Evolutionary conservation across 2,888 invertebrate genomes (phyloP).

Genomic region (Hedya salicella): DNA sequence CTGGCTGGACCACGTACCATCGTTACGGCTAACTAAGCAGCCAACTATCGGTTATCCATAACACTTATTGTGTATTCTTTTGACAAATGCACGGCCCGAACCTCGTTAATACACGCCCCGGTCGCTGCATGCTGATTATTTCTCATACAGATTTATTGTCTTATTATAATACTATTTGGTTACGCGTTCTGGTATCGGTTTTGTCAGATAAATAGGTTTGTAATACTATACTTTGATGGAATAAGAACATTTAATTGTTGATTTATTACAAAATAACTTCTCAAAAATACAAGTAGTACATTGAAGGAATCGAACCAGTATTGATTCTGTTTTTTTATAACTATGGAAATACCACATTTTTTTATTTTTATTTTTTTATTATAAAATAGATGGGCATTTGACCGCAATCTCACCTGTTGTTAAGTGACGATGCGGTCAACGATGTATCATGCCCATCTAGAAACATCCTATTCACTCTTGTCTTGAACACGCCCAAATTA

Average conservation of each 20-base stretch:
- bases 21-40: constrained; percentile 75
- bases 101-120: constrained; percentile 64
- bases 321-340: too few relatives aligned
- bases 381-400: too few relatives aligned
- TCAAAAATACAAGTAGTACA: not conserved
- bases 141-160: constrained; percentile 62
- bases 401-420: too few relatives aligned
- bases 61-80: constrained; percentile 78
- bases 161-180: constrained; percentile 50
- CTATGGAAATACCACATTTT: too few relatives aligned
- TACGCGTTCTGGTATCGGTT: constrained; percentile 27
- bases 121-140: constrained; percentile 60
- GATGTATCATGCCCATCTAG: too few relatives aligned
- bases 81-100: constrained; percentile 73
- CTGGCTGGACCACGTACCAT: constrained; percentile 55
- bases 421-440: too few relatives aligned
- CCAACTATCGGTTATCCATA: constrained; percentile 81
- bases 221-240: constrained; percentile 2
- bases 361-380: too few relatives aligned
- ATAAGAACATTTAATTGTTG: not conserved
- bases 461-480: too few relatives aligned
- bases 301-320: too few relatives aligned
- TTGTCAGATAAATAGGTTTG: constrained; percentile 12
- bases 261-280: not conserved
- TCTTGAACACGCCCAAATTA: too few relatives aligned